Evolutionary conservation across 1,140 invertebrate genomes (phyloP).

Genomic region (Brachionus sp.): DNA sequence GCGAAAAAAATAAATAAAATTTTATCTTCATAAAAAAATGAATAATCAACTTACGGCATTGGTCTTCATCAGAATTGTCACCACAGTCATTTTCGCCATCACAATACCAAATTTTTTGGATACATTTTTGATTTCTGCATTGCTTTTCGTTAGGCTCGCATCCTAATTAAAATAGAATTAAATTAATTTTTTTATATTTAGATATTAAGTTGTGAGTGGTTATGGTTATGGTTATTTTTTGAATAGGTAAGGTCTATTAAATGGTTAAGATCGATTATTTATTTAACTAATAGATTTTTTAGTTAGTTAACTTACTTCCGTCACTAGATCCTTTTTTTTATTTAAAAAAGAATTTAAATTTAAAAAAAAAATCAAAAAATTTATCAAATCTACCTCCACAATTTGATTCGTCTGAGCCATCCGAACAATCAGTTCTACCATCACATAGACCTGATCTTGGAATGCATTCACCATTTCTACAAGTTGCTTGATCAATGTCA

Average conservation of each 20-base stretch:
- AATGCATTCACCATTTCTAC: constrained; percentile 46
- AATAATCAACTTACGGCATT: constrained; percentile 37
- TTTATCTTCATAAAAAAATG: not conserved
- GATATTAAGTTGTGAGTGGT: not conserved
- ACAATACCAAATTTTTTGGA: constrained; percentile 64
- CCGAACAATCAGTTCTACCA: constrained; percentile 75
- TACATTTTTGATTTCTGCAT: constrained; percentile 86
- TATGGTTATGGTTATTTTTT: not conserved
- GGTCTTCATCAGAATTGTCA: constrained; percentile 43
- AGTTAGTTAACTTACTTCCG: not conserved
- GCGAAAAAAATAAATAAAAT: not conserved
- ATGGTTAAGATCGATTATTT: not conserved
- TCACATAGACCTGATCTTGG: constrained; percentile 65
- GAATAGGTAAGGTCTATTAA: not conserved
- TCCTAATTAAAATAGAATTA: not conserved
- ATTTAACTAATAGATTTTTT: not conserved
- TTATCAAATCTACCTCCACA: constrained; percentile 64
- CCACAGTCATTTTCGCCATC: constrained; percentile 46
- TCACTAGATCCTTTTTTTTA: not conserved
- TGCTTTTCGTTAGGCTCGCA: constrained; percentile 92
- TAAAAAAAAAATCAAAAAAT: not conserved
- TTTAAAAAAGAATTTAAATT: not conserved
- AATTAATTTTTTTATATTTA: not conserved
- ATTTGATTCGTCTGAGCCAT: constrained; percentile 80
- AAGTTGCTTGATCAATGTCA: constrained; percentile 37